Conservation (phyloP, 2,888 invertebrate genomes). For the Trichopoda pennipes region DNA sequence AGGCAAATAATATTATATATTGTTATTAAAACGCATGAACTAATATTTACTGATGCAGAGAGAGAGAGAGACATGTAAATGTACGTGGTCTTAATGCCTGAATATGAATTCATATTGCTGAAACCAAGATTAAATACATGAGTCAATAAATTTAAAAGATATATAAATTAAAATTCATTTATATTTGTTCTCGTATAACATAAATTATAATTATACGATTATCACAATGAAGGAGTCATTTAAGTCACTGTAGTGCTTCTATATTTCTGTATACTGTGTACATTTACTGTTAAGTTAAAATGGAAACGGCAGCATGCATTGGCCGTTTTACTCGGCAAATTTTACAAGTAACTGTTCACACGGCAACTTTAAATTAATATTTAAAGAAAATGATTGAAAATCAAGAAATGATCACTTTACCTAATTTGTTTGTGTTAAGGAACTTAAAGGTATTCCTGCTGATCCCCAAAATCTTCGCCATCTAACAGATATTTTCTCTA, state of each 20-base stretch:
- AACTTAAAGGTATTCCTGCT: no score
- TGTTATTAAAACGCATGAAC: conserved; percentile 64
- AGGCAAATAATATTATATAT: conserved; percentile 45
- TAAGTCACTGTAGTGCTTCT: neutral
- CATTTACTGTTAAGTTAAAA: no score
- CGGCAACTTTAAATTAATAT: no score
- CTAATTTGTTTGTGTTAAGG: no score
- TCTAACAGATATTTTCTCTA: no score
- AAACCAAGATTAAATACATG: conserved; percentile 15
- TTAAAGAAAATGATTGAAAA: no score
- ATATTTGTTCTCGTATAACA: conserved; percentile 4
- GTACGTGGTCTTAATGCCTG: neutral
- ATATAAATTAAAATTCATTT: conserved; percentile 52
- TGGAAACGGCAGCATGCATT: no score
- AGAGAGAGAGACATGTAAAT: neutral
- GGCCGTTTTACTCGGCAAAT: no score
- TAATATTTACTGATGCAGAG: conserved; percentile 7
- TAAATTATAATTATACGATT: neutral
- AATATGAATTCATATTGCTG: conserved; percentile 3
- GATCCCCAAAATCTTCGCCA: no score
- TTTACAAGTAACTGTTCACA: no score
- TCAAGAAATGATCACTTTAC: no score
- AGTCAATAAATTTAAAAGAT: conserved; percentile 46
- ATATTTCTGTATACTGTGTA: no score
- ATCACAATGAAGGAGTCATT: neutral